phyloP scores from a whole-genome alignment of 2,113 vertebrate genomes.

The Pedionomus torquatus region DNA sequence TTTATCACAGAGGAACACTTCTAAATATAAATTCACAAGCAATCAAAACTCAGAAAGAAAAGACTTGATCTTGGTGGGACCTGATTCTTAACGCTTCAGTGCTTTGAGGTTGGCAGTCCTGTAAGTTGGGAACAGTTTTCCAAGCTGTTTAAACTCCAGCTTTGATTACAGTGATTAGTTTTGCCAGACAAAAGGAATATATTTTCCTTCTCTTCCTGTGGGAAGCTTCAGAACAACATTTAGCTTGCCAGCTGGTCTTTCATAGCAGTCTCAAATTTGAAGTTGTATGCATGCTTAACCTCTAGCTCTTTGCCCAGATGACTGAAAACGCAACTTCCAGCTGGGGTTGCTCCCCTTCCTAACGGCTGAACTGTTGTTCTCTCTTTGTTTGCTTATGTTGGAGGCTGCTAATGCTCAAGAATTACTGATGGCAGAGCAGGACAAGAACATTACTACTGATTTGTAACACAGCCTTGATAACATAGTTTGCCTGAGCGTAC shows the following conservation, averaged over 20 bases:
- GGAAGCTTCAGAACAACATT: conserved; percentile 43
- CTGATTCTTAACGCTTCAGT: background rate
- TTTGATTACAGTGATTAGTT: conserved; percentile 43
- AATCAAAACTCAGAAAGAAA: background rate
- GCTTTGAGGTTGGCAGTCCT: background rate
- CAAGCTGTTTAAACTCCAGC: background rate
- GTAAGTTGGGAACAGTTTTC: background rate
- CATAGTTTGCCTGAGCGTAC: background rate
- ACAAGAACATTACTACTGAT: background rate
- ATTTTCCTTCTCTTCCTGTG: conserved; percentile 44
- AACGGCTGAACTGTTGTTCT: conserved; percentile 1
- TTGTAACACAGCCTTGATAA: background rate
- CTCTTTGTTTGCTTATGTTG: conserved; percentile 61
- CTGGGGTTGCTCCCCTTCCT: conserved; percentile 12
- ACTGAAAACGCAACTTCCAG: conserved; percentile 12
- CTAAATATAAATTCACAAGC: background rate
- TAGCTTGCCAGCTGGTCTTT: conserved; percentile 53
- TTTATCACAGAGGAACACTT: background rate
- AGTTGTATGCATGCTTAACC: conserved; percentile 49
- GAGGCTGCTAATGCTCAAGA: conserved; percentile 32
- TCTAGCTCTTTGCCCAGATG: conserved; percentile 32
- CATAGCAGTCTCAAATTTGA: conserved; percentile 21
- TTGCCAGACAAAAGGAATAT: conserved; percentile 49
- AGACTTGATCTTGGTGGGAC: background rate
- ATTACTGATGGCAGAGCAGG: conserved; percentile 9